Conservation (phyloP, 2,888 invertebrate species). For the Acanthopleura granulata region DNA sequence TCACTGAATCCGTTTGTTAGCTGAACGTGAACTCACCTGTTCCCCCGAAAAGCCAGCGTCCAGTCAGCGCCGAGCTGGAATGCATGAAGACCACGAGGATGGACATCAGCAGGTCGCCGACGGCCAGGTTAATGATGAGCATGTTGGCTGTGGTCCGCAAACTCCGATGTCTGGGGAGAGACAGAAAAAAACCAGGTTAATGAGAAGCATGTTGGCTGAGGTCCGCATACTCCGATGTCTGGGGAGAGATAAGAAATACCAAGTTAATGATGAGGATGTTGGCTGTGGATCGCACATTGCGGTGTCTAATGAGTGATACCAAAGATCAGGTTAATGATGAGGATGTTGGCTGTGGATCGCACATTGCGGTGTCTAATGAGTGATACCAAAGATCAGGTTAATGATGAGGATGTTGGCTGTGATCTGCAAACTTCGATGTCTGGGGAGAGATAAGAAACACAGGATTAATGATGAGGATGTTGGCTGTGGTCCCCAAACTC, state of each 20-base stretch:
- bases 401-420: slow-evolving; percentile 41
- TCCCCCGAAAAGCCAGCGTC: slow-evolving; percentile 35
- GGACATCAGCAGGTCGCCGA: slow-evolving; percentile 37
- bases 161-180: slow-evolving; percentile 37
- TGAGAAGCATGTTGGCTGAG: too few species aligned
- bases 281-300: too few species aligned
- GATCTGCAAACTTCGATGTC: slow-evolving; percentile 37
- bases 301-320: slow-evolving; percentile 20
- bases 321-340: neutral
- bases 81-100: slow-evolving; percentile 40
- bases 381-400: slow-evolving; percentile 32
- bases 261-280: too few species aligned
- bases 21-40: slow-evolving; percentile 33
- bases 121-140: slow-evolving; percentile 41
- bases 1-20: neutral
- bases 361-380: slow-evolving; percentile 12
- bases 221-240: too few species aligned
- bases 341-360: too few species aligned
- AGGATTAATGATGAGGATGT: neutral
- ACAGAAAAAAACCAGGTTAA: too few species aligned
- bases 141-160: slow-evolving; percentile 40
- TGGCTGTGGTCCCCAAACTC: too few species aligned
- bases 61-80: slow-evolving; percentile 32
- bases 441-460: slow-evolving; percentile 28
- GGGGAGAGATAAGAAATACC: slow-evolving; percentile 21